phyloP scores from a whole-genome alignment of 2,888 invertebrate species.

The Dynastes maya region DNA sequence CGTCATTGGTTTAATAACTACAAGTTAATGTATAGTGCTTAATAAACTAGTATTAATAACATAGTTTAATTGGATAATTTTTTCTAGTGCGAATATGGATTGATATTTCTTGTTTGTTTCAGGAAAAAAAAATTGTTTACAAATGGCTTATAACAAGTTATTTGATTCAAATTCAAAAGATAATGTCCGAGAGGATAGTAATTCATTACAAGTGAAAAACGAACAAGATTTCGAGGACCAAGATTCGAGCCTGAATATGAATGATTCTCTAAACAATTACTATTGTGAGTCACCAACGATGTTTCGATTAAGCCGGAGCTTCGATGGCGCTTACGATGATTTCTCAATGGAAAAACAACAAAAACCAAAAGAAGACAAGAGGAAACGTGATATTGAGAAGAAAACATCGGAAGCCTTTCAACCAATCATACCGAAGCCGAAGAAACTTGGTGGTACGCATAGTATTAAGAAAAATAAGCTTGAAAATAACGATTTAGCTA shows the following conservation, averaged over 20 bases:
- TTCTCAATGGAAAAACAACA: background rate
- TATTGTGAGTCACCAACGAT: conserved; percentile 58
- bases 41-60: too few species aligned
- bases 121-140: conserved; percentile 94
- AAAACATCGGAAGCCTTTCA: background rate
- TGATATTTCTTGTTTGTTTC: conserved; percentile 51
- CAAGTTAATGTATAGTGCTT: too few species aligned
- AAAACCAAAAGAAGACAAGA: too few species aligned
- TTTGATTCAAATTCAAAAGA: conserved; percentile 66
- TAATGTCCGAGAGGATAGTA: conserved; percentile 81
- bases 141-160: conserved; percentile 75
- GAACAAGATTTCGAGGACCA: conserved; percentile 60
- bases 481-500: background rate
- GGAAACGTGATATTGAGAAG: background rate
- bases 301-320: conserved; percentile 61
- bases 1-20: too few species aligned
- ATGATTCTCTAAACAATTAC: conserved; percentile 56
- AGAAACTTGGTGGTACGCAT: background rate
- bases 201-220: conserved; percentile 71
- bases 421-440: too few species aligned
- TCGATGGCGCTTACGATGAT: conserved; percentile 55
- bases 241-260: conserved; percentile 62
- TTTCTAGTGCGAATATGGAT: background rate
- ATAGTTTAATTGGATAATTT: too few species aligned
- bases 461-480: background rate